Evolutionary conservation across 2,888 invertebrate genomes (phyloP), one percentile per base, ranked within the genome.

Genomic region (Eupithecia subfuscata): DNA sequence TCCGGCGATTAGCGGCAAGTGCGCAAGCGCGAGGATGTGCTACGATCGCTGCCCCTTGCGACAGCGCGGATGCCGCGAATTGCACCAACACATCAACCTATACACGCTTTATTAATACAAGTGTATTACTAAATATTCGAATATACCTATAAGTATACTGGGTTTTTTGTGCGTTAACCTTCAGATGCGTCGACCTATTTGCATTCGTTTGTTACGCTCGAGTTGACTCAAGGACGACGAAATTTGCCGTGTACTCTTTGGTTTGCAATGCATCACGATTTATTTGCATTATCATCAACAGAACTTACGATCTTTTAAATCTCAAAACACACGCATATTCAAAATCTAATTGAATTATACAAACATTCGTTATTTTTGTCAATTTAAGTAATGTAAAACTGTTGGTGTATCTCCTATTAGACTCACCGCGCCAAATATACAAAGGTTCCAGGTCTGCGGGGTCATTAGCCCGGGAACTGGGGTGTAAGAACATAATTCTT

Each of bases 41-140:
- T 80, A 81, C 79, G 88, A 77, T 77, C 85, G 87, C 86, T 83
- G 85, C 86, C 86, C 88, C 92, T 94, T 93, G 90, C 93, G 93
- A 92, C 93, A 94, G 90, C 91, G 89, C 94, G 94, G 94, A 94
- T 92, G 91, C 92, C 90, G 87, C 89, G 85, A 86, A 89, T 93
- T 93, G 93, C 94, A 91, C 89, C 87, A 89, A 84, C 85, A 88
- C 84, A 88, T 88, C 86, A 88, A 86, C 88, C 87, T 86, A 87
- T 84, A 87, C 85, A 85, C 88, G 87, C 85, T 91, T 91, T 93
- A 92, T 92, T 92, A 92, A 94, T 92, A 93, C 91, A 85, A 90
- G 88, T 90, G 90, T 92, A 90, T 94, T 94, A 91, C 94, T 91
- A 92, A 92, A 93, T 91, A 90, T 90, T 89, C 89, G 25, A 88